A percentile compares a stretch with the other conserved stretches of the same genome.
phyloP scores from a whole-genome alignment of 92 coral and sea anemone genomes.

The Scolanthus callimorphus region DNA sequence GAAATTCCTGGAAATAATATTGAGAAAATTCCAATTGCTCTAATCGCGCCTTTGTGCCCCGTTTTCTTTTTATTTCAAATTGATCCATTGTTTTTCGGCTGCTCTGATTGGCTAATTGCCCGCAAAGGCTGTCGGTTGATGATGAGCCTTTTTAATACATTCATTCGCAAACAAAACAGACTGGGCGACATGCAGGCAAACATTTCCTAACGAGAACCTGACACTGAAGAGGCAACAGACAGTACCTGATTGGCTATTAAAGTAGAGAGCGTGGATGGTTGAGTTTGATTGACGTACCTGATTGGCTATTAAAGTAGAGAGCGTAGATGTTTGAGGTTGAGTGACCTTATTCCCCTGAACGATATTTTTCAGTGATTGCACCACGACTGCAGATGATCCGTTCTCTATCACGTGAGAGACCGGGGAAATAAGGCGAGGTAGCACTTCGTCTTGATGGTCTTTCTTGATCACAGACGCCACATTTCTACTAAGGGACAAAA shows the following conservation, averaged over 20 bases:
- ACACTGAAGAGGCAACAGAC: too few relatives aligned
- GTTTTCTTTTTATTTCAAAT: too few relatives aligned
- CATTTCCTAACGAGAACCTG: too few relatives aligned
- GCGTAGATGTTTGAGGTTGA: slow-evolving; percentile 26
- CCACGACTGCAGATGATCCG: slow-evolving; percentile 32
- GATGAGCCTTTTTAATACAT: too few relatives aligned
- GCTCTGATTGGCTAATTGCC: too few relatives aligned
- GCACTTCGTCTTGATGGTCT: slow-evolving; percentile 71
- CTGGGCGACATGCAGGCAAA: too few relatives aligned
- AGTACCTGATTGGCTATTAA: slow-evolving; percentile 67
- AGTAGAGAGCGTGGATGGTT: slow-evolving; percentile 27
- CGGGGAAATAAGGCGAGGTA: slow-evolving; percentile 50
- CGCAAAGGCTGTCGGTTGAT: too few relatives aligned
- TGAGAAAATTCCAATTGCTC: too few relatives aligned
- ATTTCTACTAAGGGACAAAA: slow-evolving; percentile 68
- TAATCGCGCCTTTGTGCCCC: too few relatives aligned
- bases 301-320: slow-evolving; percentile 46
- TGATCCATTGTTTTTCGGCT: too few relatives aligned
- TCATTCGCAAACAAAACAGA: too few relatives aligned
- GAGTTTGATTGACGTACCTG: slow-evolving; percentile 30
- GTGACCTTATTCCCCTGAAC: slow-evolving; percentile 37
- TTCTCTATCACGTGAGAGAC: slow-evolving; percentile 51
- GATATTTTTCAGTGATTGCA: slow-evolving; percentile 36
- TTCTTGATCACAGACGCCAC: slow-evolving; percentile 61
- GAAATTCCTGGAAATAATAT: too few relatives aligned